Percentiles rank a stretch among this genome's conserved stretches.
Evolutionary conservation across 1,140 invertebrate species (phyloP).

Genomic region (Drosophila lacteicornis): DNA sequence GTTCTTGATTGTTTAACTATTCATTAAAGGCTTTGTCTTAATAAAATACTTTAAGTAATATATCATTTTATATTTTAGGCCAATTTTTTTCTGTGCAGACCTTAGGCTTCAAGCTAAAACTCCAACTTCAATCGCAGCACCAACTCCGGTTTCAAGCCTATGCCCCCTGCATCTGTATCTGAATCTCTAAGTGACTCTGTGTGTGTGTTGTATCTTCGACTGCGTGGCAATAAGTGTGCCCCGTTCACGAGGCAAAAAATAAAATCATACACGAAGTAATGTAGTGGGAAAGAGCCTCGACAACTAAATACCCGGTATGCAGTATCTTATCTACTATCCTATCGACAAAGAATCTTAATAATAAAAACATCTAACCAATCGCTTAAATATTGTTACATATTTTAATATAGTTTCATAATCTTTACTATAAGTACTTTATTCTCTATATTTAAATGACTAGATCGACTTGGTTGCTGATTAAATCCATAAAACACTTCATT

Average conservation of each 20-base stretch:
- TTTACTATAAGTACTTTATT: background rate
- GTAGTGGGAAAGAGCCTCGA: background rate
- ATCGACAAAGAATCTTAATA: no score
- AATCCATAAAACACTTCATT: background rate
- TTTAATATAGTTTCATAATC: no score
- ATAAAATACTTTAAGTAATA: no score
- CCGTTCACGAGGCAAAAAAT: slow-evolving; percentile 63
- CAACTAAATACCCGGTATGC: background rate
- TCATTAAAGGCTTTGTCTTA: background rate
- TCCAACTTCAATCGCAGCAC: slow-evolving; percentile 43
- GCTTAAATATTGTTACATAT: background rate
- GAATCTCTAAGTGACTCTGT: slow-evolving; percentile 35
- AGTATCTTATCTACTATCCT: no score
- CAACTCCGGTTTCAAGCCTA: slow-evolving; percentile 74
- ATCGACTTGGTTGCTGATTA: background rate
- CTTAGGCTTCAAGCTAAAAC: slow-evolving; percentile 31
- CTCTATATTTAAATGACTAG: background rate
- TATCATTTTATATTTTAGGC: no score
- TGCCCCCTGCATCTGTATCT: slow-evolving; percentile 48
- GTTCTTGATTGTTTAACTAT: background rate
- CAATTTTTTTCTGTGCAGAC: slow-evolving; percentile 6
- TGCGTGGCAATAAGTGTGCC: slow-evolving; percentile 80
- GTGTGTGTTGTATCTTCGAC: slow-evolving; percentile 40
- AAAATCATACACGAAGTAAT: slow-evolving; percentile 19
- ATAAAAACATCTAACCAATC: no score